A percentile compares a stretch with the other conserved stretches of the same genome.
These are phyloP conservation scores for Sapayoa aenigma DNA, from an alignment of 2,113 vertebrate genomes.

Conservation along the genomic window DNA sequence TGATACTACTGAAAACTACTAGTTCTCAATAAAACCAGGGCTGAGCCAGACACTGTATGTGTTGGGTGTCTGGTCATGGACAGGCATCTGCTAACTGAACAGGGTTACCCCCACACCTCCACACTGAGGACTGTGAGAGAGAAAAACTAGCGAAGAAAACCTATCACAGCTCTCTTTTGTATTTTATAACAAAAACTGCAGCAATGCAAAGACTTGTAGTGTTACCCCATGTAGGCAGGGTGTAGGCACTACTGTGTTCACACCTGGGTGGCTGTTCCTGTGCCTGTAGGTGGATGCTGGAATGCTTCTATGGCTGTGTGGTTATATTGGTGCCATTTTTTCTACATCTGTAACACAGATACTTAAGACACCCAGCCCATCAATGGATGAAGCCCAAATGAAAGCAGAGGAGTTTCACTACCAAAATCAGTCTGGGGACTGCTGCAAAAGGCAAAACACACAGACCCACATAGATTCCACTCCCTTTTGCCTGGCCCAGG, in stretches of 20 bases:
- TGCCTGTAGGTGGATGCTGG: fast-evolving
- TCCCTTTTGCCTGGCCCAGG: not conserved
- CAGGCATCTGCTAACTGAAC: not conserved
- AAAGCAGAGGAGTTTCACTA: not conserved
- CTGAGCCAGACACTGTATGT: not conserved
- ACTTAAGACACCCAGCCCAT: not conserved
- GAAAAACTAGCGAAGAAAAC: not conserved
- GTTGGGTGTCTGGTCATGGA: too few species aligned
- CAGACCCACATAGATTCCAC: not conserved
- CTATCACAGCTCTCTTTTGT: not conserved
- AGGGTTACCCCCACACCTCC: not conserved
- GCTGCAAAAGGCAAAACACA: not conserved
- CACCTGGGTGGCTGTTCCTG: not conserved
- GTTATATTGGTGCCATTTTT: not conserved
- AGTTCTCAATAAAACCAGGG: not conserved
- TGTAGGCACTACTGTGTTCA: too few species aligned
- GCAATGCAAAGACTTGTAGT: not conserved
- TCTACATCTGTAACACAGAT: not conserved
- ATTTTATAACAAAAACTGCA: not conserved
- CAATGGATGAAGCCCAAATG: not conserved
- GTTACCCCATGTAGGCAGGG: too few species aligned
- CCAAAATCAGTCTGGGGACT: not conserved
- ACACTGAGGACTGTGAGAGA: not conserved
- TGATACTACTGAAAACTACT: not conserved
- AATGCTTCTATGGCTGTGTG: not conserved